Percentiles rank a stretch among this genome's conserved stretches.
These are phyloP conservation scores for Bothrops jararaca DNA, from an alignment of 2,113 vertebrate genomes.

Conservation along the genomic window DNA sequence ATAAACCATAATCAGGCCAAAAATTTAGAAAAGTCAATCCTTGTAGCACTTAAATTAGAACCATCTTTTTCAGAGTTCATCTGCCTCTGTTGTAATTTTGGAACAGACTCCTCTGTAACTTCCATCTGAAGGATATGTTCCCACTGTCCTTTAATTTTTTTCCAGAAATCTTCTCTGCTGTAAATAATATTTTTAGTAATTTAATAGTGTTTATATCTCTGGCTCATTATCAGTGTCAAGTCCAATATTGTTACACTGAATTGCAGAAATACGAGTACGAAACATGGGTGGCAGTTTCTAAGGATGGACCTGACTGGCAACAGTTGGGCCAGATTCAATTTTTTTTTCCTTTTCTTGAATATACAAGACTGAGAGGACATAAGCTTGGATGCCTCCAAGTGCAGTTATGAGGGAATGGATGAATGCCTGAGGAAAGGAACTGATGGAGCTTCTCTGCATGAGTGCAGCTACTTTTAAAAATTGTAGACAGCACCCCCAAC, in stretches of 20 bases:
- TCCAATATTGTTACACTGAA: conserved; percentile 45
- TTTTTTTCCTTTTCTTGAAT: neutral
- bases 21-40: neutral
- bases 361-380: conserved; percentile 13
- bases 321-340: conserved; percentile 6
- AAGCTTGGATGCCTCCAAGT: neutral
- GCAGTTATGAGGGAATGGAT: neutral
- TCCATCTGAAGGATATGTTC: neutral
- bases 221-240: neutral
- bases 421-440: neutral
- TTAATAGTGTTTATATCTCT: neutral
- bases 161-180: neutral
- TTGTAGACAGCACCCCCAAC: neutral
- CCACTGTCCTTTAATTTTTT: neutral
- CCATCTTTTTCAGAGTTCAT: neutral
- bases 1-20: neutral
- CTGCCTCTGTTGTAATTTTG: neutral
- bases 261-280: conserved; percentile 18
- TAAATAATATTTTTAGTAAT: neutral
- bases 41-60: neutral
- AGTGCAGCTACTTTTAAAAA: neutral
- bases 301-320: conserved; percentile 8
- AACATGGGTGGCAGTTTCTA: conserved; percentile 28
- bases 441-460: neutral
- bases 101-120: neutral